Percentiles rank a stretch among this genome's conserved stretches.
Evolutionary conservation across 1,140 invertebrate genomes (phyloP).

Genomic region (Drepana arcuata): DNA sequence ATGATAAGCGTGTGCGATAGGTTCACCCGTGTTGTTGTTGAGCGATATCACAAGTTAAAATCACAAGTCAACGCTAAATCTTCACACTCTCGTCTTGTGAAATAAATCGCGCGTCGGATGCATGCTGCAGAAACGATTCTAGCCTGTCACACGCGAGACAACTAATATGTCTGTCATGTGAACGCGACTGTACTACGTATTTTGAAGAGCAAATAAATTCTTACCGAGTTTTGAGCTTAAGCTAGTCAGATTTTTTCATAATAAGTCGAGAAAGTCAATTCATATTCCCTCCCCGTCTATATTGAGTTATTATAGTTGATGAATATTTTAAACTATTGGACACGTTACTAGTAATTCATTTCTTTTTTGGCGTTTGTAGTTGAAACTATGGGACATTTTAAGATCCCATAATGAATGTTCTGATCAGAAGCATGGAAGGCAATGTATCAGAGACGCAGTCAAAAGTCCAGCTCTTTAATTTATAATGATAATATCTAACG

Average conservation of each 20-base stretch:
- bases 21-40: no score
- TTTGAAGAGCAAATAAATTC: conserved; percentile 40
- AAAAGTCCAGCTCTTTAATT: no score
- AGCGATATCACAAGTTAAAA: conserved; percentile 9
- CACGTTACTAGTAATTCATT: background rate
- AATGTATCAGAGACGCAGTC: background rate
- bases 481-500: background rate
- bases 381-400: no score
- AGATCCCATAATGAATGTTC: background rate
- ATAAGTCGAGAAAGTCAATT: no score
- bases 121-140: conserved; percentile 13
- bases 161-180: conserved; percentile 46
- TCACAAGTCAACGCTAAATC: conserved; percentile 15
- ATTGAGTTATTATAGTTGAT: background rate
- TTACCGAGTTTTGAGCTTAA: conserved; percentile 19
- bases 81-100: conserved; percentile 12
- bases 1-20: no score
- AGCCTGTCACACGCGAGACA: conserved; percentile 38
- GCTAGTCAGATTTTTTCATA: no score
- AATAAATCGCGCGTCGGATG: conserved; percentile 18
- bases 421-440: background rate
- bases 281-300: background rate
- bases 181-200: conserved; percentile 22
- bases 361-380: background rate
- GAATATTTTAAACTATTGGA: background rate